Evolutionary conservation across 2,797 vertebrate genomes (phyloP), one percentile per base, ranked within the genome.

Genomic region (Apogon talboti): DNA sequence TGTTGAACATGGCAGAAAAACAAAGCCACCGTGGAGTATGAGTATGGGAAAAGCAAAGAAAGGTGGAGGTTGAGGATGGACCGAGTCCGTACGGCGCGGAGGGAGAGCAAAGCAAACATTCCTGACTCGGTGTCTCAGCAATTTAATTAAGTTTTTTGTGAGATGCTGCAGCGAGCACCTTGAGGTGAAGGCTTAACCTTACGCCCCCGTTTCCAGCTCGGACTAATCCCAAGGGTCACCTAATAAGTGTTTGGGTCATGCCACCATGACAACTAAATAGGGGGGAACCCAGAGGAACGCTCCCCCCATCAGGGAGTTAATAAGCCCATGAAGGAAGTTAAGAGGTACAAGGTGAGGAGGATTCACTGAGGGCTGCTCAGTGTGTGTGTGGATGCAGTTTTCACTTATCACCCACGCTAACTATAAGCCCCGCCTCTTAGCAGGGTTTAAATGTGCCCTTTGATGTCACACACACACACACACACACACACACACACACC

Each of bases 111-210:
- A 80, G 86, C 91, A 92, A 94, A 93, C 95, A 96, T 96, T 96
- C 96, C 95, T 95, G 84, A 66, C 71, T 91, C 61, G 86, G 93
- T 95, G 95, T 93, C 95, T 93, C 90, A 92, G 96, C 94, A 93
- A 96, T 95, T 95, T 96, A 95, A 96, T 96, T 95, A 96, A 95
- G 87, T 83, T 88, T 87, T 80, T 66, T 68, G 86, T 66, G 84
- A 87, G 87, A 91, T 83, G 82, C 80, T 84, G 80, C 85, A 76
- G 76, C 28, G 46, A 80, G 78, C 86, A 82, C 82, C 84, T 79
- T 51, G 70, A 89, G 91, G 85, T 88, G 84, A 85, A 79, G 84
- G 80, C 86, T 91, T 91, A 87, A 85, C 76, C 81, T 82, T 30
- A 9, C 37, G 51, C 6, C 46, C 66, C 64, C 3, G 7, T 66